Conservation (phyloP, 2,888 invertebrate genomes). For the Tolmerus cingulatus region DNA sequence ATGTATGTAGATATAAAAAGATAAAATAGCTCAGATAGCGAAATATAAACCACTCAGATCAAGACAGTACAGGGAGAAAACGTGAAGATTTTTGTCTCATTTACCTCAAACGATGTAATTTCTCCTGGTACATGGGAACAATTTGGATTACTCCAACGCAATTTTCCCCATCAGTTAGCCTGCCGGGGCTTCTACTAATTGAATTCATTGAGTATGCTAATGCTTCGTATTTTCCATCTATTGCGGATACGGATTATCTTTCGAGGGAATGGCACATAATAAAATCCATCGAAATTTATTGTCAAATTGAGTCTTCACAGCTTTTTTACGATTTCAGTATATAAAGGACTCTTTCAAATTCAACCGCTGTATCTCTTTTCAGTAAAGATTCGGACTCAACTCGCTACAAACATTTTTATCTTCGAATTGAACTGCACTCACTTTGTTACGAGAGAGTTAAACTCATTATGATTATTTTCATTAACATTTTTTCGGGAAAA, state of each 20-base stretch:
- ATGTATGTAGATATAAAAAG: neutral
- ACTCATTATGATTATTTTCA: no score
- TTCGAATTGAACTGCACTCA: no score
- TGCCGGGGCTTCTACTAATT: neutral
- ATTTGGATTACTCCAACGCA: neutral
- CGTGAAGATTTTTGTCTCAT: conserved; percentile 1
- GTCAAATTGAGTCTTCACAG: neutral
- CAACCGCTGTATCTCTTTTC: no score
- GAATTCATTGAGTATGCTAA: conserved; percentile 13
- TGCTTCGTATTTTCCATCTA: neutral
- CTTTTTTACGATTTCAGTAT: neutral
- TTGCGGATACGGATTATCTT: neutral
- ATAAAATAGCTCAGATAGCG: neutral
- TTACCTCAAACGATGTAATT: conserved; percentile 6
- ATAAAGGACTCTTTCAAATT: no score
- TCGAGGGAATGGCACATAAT: neutral
- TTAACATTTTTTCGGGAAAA: no score
- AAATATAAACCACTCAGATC: neutral
- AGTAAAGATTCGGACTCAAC: no score
- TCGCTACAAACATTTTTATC: no score
- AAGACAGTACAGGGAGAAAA: neutral
- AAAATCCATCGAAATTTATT: neutral
- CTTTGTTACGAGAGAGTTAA: no score
- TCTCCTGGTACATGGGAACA: neutral
- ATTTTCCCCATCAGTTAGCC: conserved; percentile 7